phyloP scores from a whole-genome alignment of 2,888 invertebrate genomes.

The Drosophila koepferae region DNA sequence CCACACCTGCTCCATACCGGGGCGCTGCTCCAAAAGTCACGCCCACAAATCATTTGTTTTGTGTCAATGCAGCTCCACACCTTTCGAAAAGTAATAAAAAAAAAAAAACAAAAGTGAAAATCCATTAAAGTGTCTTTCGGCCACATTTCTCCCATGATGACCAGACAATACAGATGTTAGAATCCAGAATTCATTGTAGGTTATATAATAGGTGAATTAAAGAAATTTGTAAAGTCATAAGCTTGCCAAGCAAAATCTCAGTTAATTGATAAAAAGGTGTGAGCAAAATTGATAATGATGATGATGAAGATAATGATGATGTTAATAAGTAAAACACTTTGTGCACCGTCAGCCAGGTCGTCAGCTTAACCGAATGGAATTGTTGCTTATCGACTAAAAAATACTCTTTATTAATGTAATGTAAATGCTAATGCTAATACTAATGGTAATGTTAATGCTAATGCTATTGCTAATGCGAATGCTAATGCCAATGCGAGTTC shows the following conservation, averaged over 20 bases:
- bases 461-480: not conserved
- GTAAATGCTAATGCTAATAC: not conserved
- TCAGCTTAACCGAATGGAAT: not conserved
- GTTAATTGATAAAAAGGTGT: not conserved
- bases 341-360: not conserved
- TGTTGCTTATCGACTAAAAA: not conserved
- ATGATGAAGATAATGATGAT: not conserved
- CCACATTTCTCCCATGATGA: not conserved
- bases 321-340: not conserved
- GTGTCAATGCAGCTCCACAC: not conserved
- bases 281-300: not conserved
- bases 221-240: not conserved
- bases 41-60: constrained; percentile 12
- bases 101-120: not conserved
- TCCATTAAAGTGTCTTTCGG: not conserved
- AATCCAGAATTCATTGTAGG: not conserved
- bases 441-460: not conserved
- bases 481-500: not conserved
- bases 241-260: not conserved
- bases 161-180: not conserved
- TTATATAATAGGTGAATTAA: not conserved
- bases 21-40: not conserved
- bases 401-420: not conserved
- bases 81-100: not conserved
- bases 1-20: not conserved